Evolutionary conservation across 2,113 vertebrate genomes (phyloP).

Genomic region (Atrichornis clamosus): DNA sequence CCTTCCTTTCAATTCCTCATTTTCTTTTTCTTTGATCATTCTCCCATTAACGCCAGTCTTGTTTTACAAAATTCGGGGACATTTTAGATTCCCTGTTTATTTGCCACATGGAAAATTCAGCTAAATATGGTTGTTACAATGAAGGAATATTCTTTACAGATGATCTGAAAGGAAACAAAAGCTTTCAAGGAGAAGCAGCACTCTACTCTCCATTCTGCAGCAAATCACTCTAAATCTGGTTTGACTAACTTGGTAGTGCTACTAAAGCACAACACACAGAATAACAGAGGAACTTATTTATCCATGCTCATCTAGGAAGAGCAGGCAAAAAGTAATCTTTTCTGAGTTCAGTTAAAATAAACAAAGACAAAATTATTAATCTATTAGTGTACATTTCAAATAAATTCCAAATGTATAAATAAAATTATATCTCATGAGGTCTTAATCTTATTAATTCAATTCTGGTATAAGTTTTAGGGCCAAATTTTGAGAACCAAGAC

Average conservation of each 20-base stretch:
- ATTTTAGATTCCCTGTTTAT: background rate
- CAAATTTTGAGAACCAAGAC: background rate
- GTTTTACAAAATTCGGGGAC: background rate
- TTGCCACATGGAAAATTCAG: accelerated
- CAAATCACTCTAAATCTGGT: background rate
- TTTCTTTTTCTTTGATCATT: background rate
- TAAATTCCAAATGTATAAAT: background rate
- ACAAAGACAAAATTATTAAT: background rate
- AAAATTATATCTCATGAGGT: background rate
- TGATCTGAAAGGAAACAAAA: background rate
- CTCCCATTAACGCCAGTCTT: background rate
- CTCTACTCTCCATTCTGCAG: background rate
- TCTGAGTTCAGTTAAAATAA: background rate
- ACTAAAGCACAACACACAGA: background rate
- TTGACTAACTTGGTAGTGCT: background rate
- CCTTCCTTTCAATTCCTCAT: background rate
- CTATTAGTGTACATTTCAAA: background rate
- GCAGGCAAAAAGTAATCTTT: background rate
- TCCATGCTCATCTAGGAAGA: background rate
- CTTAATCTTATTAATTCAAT: background rate
- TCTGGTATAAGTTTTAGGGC: background rate
- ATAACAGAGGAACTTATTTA: background rate
- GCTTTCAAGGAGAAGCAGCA: background rate
- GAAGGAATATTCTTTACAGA: background rate
- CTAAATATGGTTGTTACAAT: background rate